Percentiles rank a stretch among this genome's conserved stretches.
phyloP scores from a whole-genome alignment of 2,113 vertebrate species.

The Nesospiza acunhae region DNA sequence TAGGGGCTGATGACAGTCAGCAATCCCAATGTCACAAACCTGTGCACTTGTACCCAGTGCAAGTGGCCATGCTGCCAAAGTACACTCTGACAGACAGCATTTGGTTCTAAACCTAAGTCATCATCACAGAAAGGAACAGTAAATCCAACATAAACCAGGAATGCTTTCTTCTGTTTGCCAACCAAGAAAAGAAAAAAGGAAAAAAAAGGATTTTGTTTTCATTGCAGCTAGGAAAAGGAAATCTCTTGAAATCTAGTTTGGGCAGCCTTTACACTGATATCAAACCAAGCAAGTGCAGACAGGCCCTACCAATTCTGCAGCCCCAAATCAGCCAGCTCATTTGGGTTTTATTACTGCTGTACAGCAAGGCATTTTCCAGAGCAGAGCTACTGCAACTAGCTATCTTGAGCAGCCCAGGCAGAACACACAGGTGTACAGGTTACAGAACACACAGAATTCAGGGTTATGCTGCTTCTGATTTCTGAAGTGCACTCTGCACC shows the following conservation, averaged over 20 bases:
- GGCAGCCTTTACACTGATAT: not conserved
- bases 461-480: not conserved
- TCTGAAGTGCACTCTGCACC: not conserved
- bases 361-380: not conserved
- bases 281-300: not conserved
- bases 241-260: not conserved
- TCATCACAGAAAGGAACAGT: not conserved
- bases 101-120: not conserved
- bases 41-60: not conserved
- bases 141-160: slow-evolving; percentile 26
- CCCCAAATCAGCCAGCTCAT: not conserved
- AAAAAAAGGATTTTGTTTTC: not conserved
- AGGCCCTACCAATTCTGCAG: not conserved
- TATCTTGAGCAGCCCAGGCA: not conserved
- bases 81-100: not conserved
- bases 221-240: not conserved
- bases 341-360: not conserved
- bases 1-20: not conserved
- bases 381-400: not conserved
- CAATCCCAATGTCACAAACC: not conserved
- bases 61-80: not conserved
- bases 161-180: slow-evolving; percentile 12
- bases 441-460: too few relatives aligned
- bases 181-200: not conserved
- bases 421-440: not conserved